Conservation (phyloP, 2,797 vertebrate species). For the Tarsius wallacei region DNA sequence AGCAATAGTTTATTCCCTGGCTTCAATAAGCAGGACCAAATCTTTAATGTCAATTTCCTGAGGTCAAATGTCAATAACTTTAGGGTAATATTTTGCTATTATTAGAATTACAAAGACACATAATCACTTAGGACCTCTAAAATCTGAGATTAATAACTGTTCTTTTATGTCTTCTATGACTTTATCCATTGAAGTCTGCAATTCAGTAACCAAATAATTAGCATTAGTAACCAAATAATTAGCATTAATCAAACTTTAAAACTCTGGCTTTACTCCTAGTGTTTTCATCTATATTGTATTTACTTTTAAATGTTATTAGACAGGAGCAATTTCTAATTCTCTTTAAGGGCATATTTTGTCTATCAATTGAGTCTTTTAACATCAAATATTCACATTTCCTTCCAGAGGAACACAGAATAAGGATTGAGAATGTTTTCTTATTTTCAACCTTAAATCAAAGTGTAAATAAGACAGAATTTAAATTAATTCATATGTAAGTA, state of each 20-base stretch:
- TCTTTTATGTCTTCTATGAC: background rate
- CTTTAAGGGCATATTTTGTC: background rate
- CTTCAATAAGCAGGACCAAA: background rate
- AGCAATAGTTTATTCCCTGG: background rate
- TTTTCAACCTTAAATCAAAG: background rate
- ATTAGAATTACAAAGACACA: background rate
- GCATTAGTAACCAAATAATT: background rate
- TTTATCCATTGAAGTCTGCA: background rate
- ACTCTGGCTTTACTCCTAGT: background rate
- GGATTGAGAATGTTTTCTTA: background rate
- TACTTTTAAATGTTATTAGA: background rate
- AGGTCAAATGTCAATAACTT: background rate
- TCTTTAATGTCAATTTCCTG: background rate
- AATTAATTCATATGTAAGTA: background rate
- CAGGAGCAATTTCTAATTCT: background rate
- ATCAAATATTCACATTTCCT: constrained; percentile 30
- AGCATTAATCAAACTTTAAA: constrained; percentile 1
- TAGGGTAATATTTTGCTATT: background rate
- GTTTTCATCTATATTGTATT: background rate
- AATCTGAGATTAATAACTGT: background rate
- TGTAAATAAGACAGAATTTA: constrained; percentile 30
- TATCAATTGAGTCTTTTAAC: background rate
- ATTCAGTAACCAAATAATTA: constrained; percentile 10
- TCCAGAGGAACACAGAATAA: background rate
- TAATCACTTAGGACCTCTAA: background rate